Percentiles rank a stretch among this genome's conserved stretches.
These are phyloP conservation scores for Ascidia mentula DNA, from an alignment of 23 tunicate genomes.

Conservation along the genomic window DNA sequence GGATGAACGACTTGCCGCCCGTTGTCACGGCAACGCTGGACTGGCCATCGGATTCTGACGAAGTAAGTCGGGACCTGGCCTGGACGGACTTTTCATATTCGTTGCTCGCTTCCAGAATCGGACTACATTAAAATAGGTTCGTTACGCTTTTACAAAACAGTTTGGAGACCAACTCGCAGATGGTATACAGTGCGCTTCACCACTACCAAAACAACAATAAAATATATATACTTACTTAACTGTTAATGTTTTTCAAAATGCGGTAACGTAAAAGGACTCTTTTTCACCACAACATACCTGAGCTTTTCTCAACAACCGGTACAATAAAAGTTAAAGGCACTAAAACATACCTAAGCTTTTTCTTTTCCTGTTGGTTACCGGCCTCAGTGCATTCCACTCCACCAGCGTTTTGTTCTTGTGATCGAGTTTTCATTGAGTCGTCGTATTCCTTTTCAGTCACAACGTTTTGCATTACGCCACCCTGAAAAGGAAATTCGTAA, in stretches of 20 bases:
- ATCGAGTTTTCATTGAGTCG: not conserved
- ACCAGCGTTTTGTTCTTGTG: not conserved
- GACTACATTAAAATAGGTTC: slow-evolving; percentile 17
- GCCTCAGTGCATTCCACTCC: not conserved
- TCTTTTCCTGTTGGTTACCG: not conserved
- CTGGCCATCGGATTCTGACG: not conserved
- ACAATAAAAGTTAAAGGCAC: too few species aligned
- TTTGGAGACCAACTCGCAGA: too few species aligned
- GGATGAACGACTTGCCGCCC: slow-evolving; percentile 9
- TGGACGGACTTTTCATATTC: slow-evolving; percentile 38
- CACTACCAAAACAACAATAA: too few species aligned
- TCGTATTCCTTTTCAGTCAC: not conserved
- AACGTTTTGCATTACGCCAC: not conserved
- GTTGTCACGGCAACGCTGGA: slow-evolving; percentile 8
- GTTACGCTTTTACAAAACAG: too few species aligned
- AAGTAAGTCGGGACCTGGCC: not conserved
- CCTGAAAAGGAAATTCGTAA: not conserved
- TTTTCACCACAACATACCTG: too few species aligned
- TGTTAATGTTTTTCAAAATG: too few species aligned
- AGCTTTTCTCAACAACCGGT: too few species aligned
- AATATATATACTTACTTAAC: too few species aligned
- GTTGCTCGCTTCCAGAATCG: slow-evolving; percentile 52
- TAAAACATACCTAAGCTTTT: not conserved
- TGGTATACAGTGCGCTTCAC: too few species aligned
- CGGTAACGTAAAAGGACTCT: too few species aligned